Conservation (phyloP, 2,888 invertebrate genomes). For the Chrysolina oricalcia region DNA sequence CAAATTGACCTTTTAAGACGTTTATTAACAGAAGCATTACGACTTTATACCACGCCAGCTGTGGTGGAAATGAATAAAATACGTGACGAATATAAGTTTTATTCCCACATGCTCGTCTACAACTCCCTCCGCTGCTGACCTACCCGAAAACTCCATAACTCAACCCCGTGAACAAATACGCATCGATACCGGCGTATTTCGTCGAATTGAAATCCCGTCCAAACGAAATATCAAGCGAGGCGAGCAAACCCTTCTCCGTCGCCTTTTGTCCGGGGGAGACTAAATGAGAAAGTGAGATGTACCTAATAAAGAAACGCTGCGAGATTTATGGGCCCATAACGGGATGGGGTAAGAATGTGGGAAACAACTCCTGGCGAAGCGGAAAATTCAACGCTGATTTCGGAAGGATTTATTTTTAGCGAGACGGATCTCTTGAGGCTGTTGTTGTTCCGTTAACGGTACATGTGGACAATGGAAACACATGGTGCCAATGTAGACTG, state of each 20-base stretch:
- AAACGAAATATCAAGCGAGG: slow-evolving; percentile 1
- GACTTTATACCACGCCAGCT: too few relatives aligned
- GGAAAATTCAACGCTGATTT: slow-evolving; percentile 18
- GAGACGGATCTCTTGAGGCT: background rate
- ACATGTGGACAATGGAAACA: too few relatives aligned
- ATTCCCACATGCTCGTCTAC: too few relatives aligned
- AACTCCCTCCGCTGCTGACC: slow-evolving; percentile 2
- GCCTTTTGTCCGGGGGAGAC: slow-evolving; percentile 15
- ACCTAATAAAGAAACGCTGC: slow-evolving; percentile 16
- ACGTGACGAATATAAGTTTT: too few relatives aligned
- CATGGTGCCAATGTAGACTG: too few relatives aligned
- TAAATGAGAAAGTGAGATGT: slow-evolving; percentile 25
- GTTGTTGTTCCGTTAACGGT: background rate
- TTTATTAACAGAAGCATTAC: too few relatives aligned
- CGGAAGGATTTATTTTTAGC: slow-evolving; percentile 4
- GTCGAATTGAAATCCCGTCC: slow-evolving; percentile 18
- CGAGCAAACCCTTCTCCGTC: background rate
- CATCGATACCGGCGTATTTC: slow-evolving; percentile 18
- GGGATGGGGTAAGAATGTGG: slow-evolving; percentile 25
- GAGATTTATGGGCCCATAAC: slow-evolving; percentile 19
- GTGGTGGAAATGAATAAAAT: too few relatives aligned
- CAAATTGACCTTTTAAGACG: too few relatives aligned
- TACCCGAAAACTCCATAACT: slow-evolving; percentile 9
- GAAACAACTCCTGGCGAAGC: slow-evolving; percentile 12
- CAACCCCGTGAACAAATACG: slow-evolving; percentile 24